A percentile compares a stretch with the other conserved stretches of the same genome.
These are phyloP conservation scores for Tadarida brasiliensis DNA, from an alignment of 2,797 vertebrate genomes.

Conservation along the genomic window DNA sequence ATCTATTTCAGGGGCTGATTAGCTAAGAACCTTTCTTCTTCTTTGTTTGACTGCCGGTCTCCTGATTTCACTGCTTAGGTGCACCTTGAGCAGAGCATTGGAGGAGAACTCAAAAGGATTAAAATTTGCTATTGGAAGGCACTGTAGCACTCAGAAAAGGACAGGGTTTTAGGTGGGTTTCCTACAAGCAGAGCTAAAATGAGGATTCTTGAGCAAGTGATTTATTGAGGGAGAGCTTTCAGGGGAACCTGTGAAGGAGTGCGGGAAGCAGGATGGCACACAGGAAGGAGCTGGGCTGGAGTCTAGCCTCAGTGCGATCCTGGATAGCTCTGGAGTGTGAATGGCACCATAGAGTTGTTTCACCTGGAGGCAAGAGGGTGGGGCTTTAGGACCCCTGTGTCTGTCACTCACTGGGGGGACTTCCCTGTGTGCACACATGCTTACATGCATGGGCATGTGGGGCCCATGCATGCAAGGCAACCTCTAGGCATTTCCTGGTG, in stretches of 20 bases:
- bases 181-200: neutral
- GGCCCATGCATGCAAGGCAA: neutral
- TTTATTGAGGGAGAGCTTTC: neutral
- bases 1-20: neutral
- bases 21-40: neutral
- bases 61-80: neutral
- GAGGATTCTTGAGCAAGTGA: neutral
- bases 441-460: rapidly evolving
- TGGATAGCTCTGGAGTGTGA: neutral
- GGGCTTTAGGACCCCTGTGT: neutral
- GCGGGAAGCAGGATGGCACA: neutral
- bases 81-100: neutral
- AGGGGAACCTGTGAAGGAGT: neutral
- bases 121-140: neutral
- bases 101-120: neutral
- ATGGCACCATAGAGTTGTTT: neutral
- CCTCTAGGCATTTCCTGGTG: neutral
- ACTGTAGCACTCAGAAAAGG: neutral
- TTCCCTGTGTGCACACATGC: rapidly evolving
- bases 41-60: neutral
- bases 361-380: neutral
- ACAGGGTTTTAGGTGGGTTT: neutral
- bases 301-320: neutral
- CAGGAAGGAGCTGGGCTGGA: neutral
- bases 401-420: neutral